A percentile compares a stretch with the other conserved stretches of the same genome.
phyloP scores from a whole-genome alignment of 2,113 vertebrate species.

The Semnornis frantzii region DNA sequence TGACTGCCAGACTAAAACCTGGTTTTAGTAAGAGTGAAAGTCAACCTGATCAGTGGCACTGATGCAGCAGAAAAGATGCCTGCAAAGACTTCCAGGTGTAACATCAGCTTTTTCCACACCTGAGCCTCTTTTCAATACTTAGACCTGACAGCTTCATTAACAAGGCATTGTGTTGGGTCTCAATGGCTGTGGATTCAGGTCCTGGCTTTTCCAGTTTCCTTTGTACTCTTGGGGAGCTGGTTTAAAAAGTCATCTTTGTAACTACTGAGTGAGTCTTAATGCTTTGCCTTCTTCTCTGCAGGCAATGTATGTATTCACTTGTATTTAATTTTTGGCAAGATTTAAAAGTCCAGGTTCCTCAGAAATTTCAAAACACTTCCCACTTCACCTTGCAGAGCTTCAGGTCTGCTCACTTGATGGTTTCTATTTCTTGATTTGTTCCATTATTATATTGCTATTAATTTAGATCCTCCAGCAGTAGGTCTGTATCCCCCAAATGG shows the following conservation, averaged over 20 bases:
- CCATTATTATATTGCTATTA: not conserved
- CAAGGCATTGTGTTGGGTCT: not conserved
- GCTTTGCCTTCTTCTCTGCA: not conserved
- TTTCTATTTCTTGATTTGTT: not conserved
- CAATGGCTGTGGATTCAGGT: not conserved
- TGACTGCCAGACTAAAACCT: not conserved
- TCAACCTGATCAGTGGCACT: not conserved
- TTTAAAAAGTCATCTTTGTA: not conserved
- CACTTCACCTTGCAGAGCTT: not conserved
- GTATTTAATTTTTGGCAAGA: slow-evolving; percentile 1
- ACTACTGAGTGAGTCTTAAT: not conserved
- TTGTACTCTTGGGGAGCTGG: not conserved
- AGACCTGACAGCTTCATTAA: not conserved
- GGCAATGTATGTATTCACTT: not conserved
- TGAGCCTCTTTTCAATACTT: not conserved
- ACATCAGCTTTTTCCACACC: not conserved
- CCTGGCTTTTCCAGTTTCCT: not conserved
- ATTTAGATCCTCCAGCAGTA: not conserved
- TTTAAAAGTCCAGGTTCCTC: not conserved
- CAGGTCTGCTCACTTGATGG: not conserved
- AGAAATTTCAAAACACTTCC: not conserved
- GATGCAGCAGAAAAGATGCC: not conserved
- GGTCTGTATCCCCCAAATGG: not conserved
- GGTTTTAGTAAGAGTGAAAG: not conserved
- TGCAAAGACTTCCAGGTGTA: not conserved